Percentiles rank a stretch among this genome's conserved stretches.
Conservation (phyloP, 2,888 invertebrate genomes). For the Pristionchus exspectatus region DNA sequence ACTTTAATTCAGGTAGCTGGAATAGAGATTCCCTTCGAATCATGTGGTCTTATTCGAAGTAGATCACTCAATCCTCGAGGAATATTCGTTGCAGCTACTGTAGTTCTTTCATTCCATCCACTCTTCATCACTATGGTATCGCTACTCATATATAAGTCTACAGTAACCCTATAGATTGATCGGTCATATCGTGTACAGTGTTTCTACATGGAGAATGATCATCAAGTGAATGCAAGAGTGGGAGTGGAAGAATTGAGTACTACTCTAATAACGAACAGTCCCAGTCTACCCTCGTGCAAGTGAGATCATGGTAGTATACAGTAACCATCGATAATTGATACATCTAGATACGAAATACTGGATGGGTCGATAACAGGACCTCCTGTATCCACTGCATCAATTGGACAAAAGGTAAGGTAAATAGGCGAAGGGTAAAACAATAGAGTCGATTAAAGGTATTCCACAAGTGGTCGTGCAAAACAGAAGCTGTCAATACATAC, state of each 20-base stretch:
- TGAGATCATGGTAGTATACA: conserved; percentile 4
- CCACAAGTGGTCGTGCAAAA: conserved; percentile 78
- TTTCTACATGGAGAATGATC: conserved; percentile 78
- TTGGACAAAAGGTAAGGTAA: conserved; percentile 72
- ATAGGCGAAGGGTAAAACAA: neutral
- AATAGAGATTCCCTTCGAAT: conserved; percentile 77
- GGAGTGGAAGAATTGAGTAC: conserved; percentile 61
- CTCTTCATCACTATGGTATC: conserved; percentile 77
- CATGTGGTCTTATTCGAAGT: conserved; percentile 77
- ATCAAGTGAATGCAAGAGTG: conserved; percentile 72
- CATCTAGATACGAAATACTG: conserved; percentile 75
- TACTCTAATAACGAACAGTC: neutral
- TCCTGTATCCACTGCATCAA: conserved; percentile 76
- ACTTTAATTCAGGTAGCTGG: conserved; percentile 60
- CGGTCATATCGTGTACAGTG: conserved; percentile 76
- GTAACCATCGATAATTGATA: neutral
- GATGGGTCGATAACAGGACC: conserved; percentile 77
- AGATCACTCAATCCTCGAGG: conserved; percentile 78
- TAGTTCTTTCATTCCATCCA: conserved; percentile 78
- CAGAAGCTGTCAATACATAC: conserved; percentile 77
- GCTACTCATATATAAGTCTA: neutral
- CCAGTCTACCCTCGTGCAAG: conserved; percentile 38
- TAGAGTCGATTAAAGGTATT: conserved; percentile 64
- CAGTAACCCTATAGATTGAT: conserved; percentile 56
- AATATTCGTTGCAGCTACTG: conserved; percentile 77